Evolutionary conservation across 2,888 invertebrate species (phyloP).

Genomic region (Hirtodrosophila trivittata): DNA sequence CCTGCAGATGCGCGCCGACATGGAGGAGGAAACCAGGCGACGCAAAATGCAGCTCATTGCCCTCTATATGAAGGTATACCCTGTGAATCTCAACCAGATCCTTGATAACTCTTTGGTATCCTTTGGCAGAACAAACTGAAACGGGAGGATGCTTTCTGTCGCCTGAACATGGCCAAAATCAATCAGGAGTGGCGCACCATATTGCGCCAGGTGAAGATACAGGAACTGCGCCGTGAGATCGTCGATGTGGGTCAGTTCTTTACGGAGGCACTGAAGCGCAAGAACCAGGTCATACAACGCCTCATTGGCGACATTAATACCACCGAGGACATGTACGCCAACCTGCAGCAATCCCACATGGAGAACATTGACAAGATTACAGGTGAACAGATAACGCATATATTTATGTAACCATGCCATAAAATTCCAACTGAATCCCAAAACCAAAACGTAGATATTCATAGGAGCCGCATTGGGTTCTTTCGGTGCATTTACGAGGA

Average conservation of each 20-base stretch:
- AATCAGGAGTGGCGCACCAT: constrained; percentile 93
- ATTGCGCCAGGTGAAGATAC: constrained; percentile 90
- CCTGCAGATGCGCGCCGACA: constrained; percentile 91
- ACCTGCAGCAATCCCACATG: constrained; percentile 89
- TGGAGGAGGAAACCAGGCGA: constrained; percentile 91
- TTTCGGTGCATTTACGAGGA: constrained; percentile 85
- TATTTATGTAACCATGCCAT: not conserved
- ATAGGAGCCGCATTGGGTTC: constrained; percentile 85
- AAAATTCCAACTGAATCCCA: not conserved
- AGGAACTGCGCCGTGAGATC: constrained; percentile 89
- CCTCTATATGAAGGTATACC: constrained; percentile 90
- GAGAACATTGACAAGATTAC: constrained; percentile 88
- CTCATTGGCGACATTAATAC: constrained; percentile 88
- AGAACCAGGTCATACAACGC: constrained; percentile 87
- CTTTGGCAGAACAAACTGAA: constrained; percentile 90
- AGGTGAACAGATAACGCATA: constrained; percentile 84
- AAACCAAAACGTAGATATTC: constrained; percentile 83
- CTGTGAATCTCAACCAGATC: not conserved
- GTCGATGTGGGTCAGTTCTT: constrained; percentile 85
- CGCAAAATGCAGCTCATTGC: constrained; percentile 92
- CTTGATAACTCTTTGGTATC: too few species aligned
- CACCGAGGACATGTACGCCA: constrained; percentile 89
- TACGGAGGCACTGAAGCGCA: constrained; percentile 86
- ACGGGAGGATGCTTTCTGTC: constrained; percentile 91
- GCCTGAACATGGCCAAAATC: constrained; percentile 92